These are phyloP conservation scores for Leptosomus discolor DNA, from an alignment of 2,113 vertebrate genomes.

Conservation along the genomic window DNA sequence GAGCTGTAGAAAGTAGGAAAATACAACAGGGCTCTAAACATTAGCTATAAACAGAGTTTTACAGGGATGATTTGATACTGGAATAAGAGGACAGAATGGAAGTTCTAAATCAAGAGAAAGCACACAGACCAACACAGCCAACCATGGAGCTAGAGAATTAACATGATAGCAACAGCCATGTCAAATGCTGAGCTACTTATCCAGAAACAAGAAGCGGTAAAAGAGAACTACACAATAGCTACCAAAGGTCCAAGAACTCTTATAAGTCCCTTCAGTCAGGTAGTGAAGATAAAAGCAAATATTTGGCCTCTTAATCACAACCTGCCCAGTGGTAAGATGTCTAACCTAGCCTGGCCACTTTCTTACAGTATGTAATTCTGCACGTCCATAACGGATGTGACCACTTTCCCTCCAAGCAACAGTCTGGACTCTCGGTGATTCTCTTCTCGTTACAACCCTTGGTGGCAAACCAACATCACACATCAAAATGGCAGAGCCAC, in stretches of 20 bases:
- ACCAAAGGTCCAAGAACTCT: background rate
- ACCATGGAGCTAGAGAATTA: background rate
- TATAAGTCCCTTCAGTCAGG: background rate
- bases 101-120: background rate
- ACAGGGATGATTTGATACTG: background rate
- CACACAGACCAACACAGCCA: background rate
- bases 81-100: background rate
- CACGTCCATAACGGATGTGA: accelerated
- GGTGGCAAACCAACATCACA: background rate
- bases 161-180: background rate
- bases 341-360: background rate
- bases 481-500: background rate
- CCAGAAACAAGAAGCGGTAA: background rate
- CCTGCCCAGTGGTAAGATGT: background rate
- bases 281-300: background rate
- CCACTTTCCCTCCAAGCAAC: background rate
- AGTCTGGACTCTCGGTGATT: background rate
- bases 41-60: background rate
- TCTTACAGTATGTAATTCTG: background rate
- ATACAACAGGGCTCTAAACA: background rate
- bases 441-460: background rate
- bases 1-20: background rate
- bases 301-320: background rate
- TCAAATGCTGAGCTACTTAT: background rate
- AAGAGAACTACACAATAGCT: background rate